A percentile compares a stretch with the other conserved stretches of the same genome.
These are phyloP conservation scores for Vespertilio murinus DNA, from an alignment of 2,797 vertebrate species.

Conservation along the genomic window DNA sequence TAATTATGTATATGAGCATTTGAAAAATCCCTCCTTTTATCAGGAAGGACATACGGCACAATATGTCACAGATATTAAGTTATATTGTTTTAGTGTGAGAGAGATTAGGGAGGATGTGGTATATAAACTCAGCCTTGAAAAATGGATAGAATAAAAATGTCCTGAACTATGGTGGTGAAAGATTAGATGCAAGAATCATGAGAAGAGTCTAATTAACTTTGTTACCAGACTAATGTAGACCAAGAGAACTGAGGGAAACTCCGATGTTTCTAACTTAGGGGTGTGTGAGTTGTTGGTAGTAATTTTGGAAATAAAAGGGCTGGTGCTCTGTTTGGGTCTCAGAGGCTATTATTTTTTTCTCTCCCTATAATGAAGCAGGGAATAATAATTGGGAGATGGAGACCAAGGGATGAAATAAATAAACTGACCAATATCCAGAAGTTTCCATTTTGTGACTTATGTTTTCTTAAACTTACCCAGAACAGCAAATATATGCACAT, in stretches of 20 bases:
- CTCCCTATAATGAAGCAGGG: neutral
- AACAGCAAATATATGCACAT: neutral
- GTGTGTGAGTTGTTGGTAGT: neutral
- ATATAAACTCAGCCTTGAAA: neutral
- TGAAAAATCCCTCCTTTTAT: neutral
- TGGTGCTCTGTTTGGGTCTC: neutral
- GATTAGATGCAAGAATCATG: neutral
- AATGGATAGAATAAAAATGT: neutral
- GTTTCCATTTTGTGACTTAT: neutral
- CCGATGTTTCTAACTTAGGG: neutral
- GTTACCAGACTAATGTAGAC: neutral
- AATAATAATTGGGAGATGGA: neutral
- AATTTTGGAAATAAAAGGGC: neutral
- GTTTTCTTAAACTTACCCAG: neutral
- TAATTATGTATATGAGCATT: neutral
- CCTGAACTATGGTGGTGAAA: neutral
- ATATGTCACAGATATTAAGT: neutral
- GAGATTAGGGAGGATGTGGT: neutral
- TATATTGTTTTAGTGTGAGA: neutral
- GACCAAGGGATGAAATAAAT: neutral
- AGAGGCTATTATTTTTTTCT: neutral
- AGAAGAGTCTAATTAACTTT: neutral
- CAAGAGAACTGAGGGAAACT: neutral
- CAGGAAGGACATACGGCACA: neutral
- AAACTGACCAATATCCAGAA: neutral